Conservation (phyloP, 2,113 vertebrate genomes). For the Chaetura pelagica region DNA sequence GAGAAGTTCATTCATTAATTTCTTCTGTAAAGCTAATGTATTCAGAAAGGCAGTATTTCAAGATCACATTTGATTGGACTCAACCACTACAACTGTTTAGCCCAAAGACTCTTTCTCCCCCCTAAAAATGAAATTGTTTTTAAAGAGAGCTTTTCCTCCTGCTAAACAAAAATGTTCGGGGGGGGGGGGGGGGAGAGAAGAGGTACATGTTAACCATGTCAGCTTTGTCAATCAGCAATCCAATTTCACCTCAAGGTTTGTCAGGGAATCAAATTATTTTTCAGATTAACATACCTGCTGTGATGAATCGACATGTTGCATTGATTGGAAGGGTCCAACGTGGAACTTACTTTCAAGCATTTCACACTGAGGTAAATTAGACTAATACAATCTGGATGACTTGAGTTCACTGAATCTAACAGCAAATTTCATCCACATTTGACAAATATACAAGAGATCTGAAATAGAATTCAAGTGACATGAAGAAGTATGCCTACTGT, state of each 20-base stretch:
- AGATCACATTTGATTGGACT: not conserved
- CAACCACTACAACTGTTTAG: not conserved
- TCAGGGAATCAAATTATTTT: slow-evolving; percentile 15
- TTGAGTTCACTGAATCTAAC: not conserved
- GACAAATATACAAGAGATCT: not conserved
- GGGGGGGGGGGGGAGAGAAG: not conserved
- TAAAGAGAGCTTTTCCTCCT: not conserved
- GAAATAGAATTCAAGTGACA: not conserved
- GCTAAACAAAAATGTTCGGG: not conserved
- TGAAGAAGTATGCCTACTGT: not conserved
- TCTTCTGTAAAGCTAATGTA: not conserved
- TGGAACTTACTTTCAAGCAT: slow-evolving; percentile 7
- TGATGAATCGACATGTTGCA: slow-evolving; percentile 36
- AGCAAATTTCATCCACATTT: not conserved
- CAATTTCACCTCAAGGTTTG: slow-evolving; percentile 35
- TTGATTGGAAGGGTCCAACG: slow-evolving; percentile 2
- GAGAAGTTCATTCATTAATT: not conserved
- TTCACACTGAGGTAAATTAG: not conserved
- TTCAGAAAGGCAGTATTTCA: not conserved
- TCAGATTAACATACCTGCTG: slow-evolving; percentile 19
- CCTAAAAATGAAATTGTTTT: not conserved
- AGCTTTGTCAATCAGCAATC: slow-evolving; percentile 17
- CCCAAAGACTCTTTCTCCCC: not conserved
- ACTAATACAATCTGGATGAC: not conserved
- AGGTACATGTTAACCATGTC: not conserved